A percentile compares a stretch with the other conserved stretches of the same genome.
Conservation (phyloP, 2,797 vertebrate species). For the Enteromius paludinosus region DNA sequence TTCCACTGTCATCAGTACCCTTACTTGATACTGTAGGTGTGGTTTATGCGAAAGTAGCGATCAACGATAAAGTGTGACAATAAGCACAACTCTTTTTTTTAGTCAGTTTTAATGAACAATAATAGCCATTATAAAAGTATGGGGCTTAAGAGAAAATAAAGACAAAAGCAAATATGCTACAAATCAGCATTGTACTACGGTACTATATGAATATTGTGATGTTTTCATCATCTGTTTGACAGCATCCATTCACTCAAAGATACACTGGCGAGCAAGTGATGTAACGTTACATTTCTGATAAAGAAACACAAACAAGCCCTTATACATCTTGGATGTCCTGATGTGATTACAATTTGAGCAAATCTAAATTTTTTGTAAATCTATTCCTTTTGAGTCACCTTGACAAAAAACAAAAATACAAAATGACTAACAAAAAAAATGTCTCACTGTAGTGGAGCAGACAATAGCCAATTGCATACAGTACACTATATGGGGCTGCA, state of each 20-base stretch:
- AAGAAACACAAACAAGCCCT: neutral
- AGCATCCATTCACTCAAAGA: neutral
- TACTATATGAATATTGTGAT: neutral
- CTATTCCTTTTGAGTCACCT: too few relatives aligned
- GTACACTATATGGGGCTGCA: neutral
- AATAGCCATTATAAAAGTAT: too few relatives aligned
- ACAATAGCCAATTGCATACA: neutral
- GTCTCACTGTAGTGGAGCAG: neutral
- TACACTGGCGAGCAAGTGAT: neutral
- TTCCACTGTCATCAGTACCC: too few relatives aligned
- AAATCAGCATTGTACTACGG: too few relatives aligned
- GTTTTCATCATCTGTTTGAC: neutral
- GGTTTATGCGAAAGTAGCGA: too few relatives aligned
- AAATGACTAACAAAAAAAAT: neutral
- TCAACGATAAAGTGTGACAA: too few relatives aligned
- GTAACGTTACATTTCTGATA: neutral
- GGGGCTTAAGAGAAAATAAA: too few relatives aligned
- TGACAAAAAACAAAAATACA: neutral
- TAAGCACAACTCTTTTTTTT: too few relatives aligned
- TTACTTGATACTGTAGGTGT: too few relatives aligned
- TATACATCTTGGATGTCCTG: neutral
- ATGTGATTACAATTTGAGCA: neutral
- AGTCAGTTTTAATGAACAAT: too few relatives aligned
- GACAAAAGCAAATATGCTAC: too few relatives aligned
- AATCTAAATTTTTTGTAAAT: too few relatives aligned